Percentiles rank a stretch among this genome's conserved stretches.
Conservation (phyloP, 2,113 vertebrate species). For the Bungarus multicinctus region DNA sequence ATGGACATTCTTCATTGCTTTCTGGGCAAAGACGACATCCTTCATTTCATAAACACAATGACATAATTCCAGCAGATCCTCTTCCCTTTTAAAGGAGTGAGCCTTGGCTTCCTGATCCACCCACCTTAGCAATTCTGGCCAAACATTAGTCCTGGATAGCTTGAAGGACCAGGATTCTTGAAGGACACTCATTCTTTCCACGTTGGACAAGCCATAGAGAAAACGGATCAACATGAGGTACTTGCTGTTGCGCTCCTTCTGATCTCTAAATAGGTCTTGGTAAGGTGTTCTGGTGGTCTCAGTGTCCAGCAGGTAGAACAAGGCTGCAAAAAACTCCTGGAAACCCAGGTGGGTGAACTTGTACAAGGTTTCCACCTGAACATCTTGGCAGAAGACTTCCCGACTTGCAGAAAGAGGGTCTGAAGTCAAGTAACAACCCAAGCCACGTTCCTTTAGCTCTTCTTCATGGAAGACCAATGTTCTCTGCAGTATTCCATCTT, state of each 20-base stretch:
- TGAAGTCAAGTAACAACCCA: neutral
- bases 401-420: slow-evolving; percentile 9
- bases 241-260: neutral
- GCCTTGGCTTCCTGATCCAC: neutral
- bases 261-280: neutral
- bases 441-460: neutral
- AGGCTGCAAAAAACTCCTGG: slow-evolving; percentile 48
- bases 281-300: neutral
- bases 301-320: neutral
- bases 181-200: neutral
- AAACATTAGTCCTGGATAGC: neutral
- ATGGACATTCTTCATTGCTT: neutral
- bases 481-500: neutral
- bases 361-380: neutral
- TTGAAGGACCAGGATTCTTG: neutral
- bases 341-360: slow-evolving; percentile 43
- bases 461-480: slow-evolving; percentile 1
- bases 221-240: neutral
- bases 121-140: neutral
- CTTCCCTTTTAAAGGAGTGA: neutral
- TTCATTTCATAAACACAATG: slow-evolving; percentile 20
- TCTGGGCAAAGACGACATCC: neutral
- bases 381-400: neutral
- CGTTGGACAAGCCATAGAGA: slow-evolving; percentile 16
- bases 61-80: slow-evolving; percentile 10